Conservation (phyloP, 2,113 vertebrate species). For the Bujurquina vittata region DNA sequence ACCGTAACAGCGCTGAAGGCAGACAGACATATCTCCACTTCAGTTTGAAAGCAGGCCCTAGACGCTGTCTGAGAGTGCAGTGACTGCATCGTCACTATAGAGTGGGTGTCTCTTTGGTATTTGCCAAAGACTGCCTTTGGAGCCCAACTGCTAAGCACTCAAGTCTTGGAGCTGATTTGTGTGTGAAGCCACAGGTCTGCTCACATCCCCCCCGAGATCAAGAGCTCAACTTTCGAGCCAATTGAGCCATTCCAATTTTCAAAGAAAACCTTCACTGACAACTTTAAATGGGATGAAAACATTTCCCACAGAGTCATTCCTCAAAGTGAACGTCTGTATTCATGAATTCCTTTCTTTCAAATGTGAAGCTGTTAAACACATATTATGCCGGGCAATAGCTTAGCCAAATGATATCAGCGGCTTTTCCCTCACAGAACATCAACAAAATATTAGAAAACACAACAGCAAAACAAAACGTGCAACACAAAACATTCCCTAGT, state of each 20-base stretch:
- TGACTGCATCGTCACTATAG: slow-evolving; percentile 9
- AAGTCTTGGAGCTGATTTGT: not conserved
- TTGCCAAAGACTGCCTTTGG: slow-evolving; percentile 10
- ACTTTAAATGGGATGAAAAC: slow-evolving; percentile 3
- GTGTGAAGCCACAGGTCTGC: slow-evolving; percentile 4
- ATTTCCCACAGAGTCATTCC: not conserved
- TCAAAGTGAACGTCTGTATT: not conserved
- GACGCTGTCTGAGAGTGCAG: slow-evolving; percentile 4
- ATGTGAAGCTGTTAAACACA: not conserved
- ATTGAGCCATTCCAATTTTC: not conserved
- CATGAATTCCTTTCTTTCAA: not conserved
- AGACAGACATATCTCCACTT: slow-evolving; percentile 10
- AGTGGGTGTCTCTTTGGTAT: slow-evolving; percentile 6
- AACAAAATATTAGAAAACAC: not conserved
- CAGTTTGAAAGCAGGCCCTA: slow-evolving; percentile 12
- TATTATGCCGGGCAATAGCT: not conserved
- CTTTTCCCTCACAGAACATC: not conserved
- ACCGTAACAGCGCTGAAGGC: slow-evolving; percentile 6
- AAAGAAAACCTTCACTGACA: not conserved
- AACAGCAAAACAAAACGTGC: not conserved
- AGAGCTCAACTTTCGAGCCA: not conserved
- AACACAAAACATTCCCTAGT: not conserved
- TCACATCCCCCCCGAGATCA: not conserved
- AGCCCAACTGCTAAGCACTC: slow-evolving; percentile 1
- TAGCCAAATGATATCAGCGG: no score